Evolutionary conservation across 2,888 invertebrate genomes (phyloP), one percentile per base, ranked within the genome.

Genomic region (Carpatolechia fugitivella): DNA sequence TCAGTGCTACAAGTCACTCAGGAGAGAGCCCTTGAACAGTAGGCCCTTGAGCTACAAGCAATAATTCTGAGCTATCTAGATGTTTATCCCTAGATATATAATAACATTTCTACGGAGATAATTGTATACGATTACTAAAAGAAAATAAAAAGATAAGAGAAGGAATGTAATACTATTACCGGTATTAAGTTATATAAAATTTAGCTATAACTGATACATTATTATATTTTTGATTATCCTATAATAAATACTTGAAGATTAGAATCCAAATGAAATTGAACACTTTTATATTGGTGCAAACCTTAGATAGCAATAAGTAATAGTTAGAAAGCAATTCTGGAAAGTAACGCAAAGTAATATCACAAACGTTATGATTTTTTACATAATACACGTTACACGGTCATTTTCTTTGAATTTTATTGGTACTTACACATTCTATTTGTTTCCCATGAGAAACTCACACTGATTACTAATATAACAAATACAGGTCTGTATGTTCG

Each of bases 41-140:
- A 41, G 35, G 60, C 65, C 70, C 63, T 59, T 11, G 36, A 64
- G 72, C 65, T 56, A 49, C 29, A 61, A 56, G 58, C 52, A 60
- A 66, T 66, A 64, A 65, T 63, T 70, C 57, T 55, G 63, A 59
- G 60, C 62, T 63, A 69, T 68, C 60, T 62, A 48, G 58, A 50
- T 36, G 47, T 56, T 58, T 58, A 54, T 16, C 30, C 33, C 49
- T 18, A 29, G 24, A 41, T 24, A 46, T 36, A 38, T 29, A 44
- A 20, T 24, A 24, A 46, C 31, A 54, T 41, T 46, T n/a, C 8
- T 56, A 52, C 53, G 44, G 47, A 55, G 56, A 58, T 61, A 56
- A 54, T 56, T 57, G 56, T 47, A 35, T 24, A 50, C 51, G 56
- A 59, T 58, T 57, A 56, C 30, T 4, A 29, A 24, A 29, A 30